Evolutionary conservation across 2,888 invertebrate species (phyloP).

Genomic region (Adela reaumurella): DNA sequence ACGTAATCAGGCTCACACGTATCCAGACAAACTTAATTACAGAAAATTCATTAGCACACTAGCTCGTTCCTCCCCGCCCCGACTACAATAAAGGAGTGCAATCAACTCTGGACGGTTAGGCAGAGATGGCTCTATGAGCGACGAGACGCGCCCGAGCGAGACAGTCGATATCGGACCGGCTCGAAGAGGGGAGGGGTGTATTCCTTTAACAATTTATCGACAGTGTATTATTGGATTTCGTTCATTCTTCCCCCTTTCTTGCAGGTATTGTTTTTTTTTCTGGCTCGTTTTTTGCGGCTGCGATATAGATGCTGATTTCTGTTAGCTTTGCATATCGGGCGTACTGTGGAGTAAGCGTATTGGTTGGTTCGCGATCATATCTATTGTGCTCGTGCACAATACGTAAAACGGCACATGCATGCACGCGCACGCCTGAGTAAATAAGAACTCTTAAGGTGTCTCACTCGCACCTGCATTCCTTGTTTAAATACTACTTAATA

Average conservation of each 20-base stretch:
- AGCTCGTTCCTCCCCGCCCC: not conserved
- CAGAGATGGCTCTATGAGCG: not conserved
- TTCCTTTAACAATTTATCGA: not conserved
- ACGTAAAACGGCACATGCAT: no score
- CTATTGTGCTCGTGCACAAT: no score
- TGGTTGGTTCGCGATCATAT: no score
- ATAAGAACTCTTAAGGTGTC: no score
- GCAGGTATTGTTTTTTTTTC: not conserved
- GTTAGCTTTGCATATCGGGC: not conserved
- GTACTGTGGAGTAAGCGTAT: no score
- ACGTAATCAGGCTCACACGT: not conserved
- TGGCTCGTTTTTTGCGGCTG: not conserved
- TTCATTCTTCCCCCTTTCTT: not conserved
- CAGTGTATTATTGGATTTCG: constrained; percentile 1
- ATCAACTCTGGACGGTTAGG: not conserved
- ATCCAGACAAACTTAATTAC: not conserved
- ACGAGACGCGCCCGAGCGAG: not conserved
- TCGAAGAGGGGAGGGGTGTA: not conserved
- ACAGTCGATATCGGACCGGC: not conserved
- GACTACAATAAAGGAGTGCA: not conserved
- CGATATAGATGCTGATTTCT: not conserved
- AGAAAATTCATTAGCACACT: not conserved
- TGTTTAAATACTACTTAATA: no score
- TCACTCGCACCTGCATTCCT: no score
- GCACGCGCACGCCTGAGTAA: no score